Evolutionary conservation across 2,797 vertebrate species (phyloP), one percentile per base, ranked within the genome.

Genomic region (Rallus crepitans): DNA sequence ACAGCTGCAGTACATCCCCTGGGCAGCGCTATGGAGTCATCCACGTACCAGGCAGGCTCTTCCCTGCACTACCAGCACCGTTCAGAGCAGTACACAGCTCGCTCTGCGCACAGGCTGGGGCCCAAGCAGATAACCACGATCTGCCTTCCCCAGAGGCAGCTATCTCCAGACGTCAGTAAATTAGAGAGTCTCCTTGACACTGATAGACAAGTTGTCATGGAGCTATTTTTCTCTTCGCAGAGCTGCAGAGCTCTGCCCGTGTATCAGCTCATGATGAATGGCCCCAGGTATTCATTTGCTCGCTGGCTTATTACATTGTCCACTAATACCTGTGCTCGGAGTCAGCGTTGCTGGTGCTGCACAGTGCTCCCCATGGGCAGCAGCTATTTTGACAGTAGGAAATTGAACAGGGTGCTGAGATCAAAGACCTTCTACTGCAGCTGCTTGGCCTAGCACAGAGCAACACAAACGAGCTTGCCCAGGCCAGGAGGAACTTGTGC

Each of bases 381-480:
- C 57, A 25, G 60, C 80, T 70, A 10, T 24, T 86, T 56, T 64
- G 63, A 71, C 89, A 85, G 85, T 1, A 37, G 66, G 45, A 18
- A 64, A 48, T 68, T 39, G 71, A 47, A 82, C 86, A 68, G 55
- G 65, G 11, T 25, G 21, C 57, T 86, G 39, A 61, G 57, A 86
- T 50, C 90, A 65, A 30, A 91, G 78, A 57, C 64, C 70, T 82
- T 47, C 88, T 50, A 52, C 77, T 78, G 15, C 50, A 91, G 59
- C 72, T 50, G 8, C 77, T 87, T 3, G 8, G 65, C n/a, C 63
- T 53, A 40, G 64, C 75, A 81, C 17, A 8, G 2, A 42, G 72
- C 0, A 0, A 27, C 35, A 28, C 8, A 2, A 27, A 2, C 0
- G 3, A 5, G 0, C 1, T 8, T 40, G 12, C 52, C 33, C 52